phyloP scores from a whole-genome alignment of 53 echinoderm and acorn worm genomes.

The Zoroaster sp. region DNA sequence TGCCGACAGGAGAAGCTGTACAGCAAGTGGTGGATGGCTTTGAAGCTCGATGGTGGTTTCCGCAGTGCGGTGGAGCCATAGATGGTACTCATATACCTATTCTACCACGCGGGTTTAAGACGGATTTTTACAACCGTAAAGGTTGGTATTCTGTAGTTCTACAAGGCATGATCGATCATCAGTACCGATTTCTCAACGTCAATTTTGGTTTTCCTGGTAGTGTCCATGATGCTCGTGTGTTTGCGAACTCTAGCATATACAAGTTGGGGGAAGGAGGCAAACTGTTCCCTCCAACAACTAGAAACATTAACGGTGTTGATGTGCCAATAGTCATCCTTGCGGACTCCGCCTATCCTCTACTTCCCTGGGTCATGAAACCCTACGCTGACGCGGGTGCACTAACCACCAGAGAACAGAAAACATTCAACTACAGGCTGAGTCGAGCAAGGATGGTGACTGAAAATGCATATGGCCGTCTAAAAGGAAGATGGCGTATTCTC shows the following conservation, averaged over 20 bases:
- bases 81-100: slow-evolving; percentile 75
- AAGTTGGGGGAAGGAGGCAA: background rate
- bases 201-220: slow-evolving; percentile 26
- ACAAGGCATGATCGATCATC: slow-evolving; percentile 67
- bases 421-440: slow-evolving; percentile 66
- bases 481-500: slow-evolving; percentile 74
- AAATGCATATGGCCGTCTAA: slow-evolving; percentile 64
- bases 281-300: background rate
- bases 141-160: slow-evolving; percentile 72
- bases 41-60: slow-evolving; percentile 48
- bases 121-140: slow-evolving; percentile 74
- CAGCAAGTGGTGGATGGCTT: slow-evolving; percentile 51
- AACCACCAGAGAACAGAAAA: background rate
- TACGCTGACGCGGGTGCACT: slow-evolving; percentile 27
- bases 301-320: slow-evolving; percentile 26
- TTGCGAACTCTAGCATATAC: slow-evolving; percentile 6
- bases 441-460: slow-evolving; percentile 71
- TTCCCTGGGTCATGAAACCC: slow-evolving; percentile 77
- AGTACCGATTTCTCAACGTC: slow-evolving; percentile 52
- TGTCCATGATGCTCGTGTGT: slow-evolving; percentile 50
- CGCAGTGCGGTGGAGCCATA: slow-evolving; percentile 66
- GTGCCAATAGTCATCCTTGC: slow-evolving; percentile 64
- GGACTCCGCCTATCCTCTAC: slow-evolving; percentile 75
- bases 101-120: slow-evolving; percentile 31
- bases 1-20: slow-evolving; percentile 48